Conservation (phyloP, 1,140 invertebrate genomes). For the Macrocentrus cingulum region DNA sequence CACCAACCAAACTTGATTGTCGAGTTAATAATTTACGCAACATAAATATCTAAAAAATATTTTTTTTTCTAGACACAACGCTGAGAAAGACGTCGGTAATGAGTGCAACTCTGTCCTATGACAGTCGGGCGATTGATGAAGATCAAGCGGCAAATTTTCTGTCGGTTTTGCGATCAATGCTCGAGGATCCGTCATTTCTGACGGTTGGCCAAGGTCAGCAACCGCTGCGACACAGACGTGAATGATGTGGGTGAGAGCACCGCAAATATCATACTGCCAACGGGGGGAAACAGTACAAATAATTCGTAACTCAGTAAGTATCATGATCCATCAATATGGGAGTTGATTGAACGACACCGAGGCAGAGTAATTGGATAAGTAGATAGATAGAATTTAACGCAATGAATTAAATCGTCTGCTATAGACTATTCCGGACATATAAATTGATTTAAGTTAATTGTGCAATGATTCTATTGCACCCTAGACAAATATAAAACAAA, state of each 20-base stretch:
- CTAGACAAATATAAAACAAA: background rate
- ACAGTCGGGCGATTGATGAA: constrained; percentile 69
- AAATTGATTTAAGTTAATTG: constrained; percentile 5
- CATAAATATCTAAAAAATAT: too few species aligned
- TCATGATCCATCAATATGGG: background rate
- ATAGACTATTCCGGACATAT: background rate
- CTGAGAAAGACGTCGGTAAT: constrained; percentile 51
- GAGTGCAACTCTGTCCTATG: constrained; percentile 68
- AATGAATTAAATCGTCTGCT: background rate
- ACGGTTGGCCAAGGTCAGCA: constrained; percentile 39
- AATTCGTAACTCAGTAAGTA: background rate
- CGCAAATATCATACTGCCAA: constrained; percentile 5
- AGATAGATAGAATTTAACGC: background rate
- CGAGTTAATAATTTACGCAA: constrained; percentile 1
- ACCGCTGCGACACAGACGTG: constrained; percentile 36
- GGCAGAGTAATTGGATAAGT: background rate
- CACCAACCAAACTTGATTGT: background rate
- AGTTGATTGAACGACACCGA: background rate
- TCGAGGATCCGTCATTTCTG: constrained; percentile 63
- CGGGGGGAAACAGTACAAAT: constrained; percentile 4
- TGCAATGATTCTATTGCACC: background rate
- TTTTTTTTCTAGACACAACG: constrained; percentile 36
- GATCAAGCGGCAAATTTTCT: constrained; percentile 68
- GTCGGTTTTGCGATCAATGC: constrained; percentile 59
- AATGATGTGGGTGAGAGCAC: constrained; percentile 29